Conservation (phyloP, 2,888 invertebrate genomes). For the Amiota mariae region DNA sequence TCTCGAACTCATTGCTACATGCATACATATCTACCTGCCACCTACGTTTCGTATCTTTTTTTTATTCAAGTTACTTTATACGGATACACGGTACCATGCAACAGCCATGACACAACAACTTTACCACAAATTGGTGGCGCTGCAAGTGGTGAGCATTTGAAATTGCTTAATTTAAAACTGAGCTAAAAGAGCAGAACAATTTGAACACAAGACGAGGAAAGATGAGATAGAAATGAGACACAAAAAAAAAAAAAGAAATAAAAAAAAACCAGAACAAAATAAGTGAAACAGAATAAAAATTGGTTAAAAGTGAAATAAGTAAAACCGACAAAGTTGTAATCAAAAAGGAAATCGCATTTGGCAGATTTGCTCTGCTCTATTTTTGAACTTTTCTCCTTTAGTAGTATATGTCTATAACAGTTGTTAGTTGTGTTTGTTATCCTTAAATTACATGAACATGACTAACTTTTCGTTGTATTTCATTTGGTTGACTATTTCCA, state of each 20-base stretch:
- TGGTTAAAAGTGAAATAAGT: conserved; percentile 19
- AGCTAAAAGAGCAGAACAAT: conserved; percentile 40
- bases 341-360: conserved; percentile 49
- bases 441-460: too few species aligned
- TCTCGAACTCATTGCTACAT: background rate
- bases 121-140: conserved; percentile 19
- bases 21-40: background rate
- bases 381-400: background rate
- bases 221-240: conserved; percentile 30
- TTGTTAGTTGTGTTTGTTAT: background rate
- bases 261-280: background rate
- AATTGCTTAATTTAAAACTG: conserved; percentile 65
- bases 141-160: conserved; percentile 11
- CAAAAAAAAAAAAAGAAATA: background rate
- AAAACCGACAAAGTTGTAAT: conserved; percentile 47
- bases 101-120: conserved; percentile 17
- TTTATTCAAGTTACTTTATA: too few species aligned
- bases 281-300: background rate
- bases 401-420: background rate
- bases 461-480: too few species aligned
- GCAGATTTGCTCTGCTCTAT: conserved; percentile 41
- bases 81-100: background rate
- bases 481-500: too few species aligned
- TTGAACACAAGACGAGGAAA: conserved; percentile 43
- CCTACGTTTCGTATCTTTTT: background rate